These are phyloP conservation scores for Trissonchulus sp. DNA, from an alignment of 2,888 invertebrate genomes.

Conservation along the genomic window DNA sequence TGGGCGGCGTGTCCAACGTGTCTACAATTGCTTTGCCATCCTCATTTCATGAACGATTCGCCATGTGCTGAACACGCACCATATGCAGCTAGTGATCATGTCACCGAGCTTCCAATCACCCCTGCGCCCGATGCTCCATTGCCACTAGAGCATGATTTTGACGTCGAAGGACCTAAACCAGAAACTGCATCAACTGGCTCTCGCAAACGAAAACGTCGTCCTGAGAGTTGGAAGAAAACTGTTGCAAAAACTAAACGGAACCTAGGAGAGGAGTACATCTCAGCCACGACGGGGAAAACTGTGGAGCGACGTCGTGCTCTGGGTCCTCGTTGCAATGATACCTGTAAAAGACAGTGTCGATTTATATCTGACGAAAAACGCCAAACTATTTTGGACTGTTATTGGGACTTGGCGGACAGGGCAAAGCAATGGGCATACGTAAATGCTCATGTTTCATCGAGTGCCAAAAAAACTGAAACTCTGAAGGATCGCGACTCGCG, in stretches of 20 bases:
- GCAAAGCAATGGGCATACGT: not conserved
- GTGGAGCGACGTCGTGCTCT: not conserved
- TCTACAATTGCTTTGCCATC: not conserved
- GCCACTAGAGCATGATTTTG: not conserved
- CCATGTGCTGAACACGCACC: not conserved
- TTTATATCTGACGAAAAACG: not conserved
- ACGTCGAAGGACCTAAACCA: not conserved
- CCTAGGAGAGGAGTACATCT: not conserved
- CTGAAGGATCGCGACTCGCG: not conserved
- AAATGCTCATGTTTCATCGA: not conserved
- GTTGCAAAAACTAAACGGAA: not conserved
- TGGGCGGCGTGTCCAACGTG: constrained; percentile 1
- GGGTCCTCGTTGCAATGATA: constrained; percentile 1
- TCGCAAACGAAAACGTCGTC: not conserved
- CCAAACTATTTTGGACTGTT: not conserved
- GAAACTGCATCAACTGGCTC: no score
- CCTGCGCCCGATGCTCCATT: not conserved
- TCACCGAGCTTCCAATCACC: not conserved
- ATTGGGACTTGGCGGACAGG: constrained; percentile 1
- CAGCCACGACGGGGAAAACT: not conserved
- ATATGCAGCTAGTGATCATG: not conserved
- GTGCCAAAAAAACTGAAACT: not conserved
- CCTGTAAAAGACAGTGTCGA: not conserved
- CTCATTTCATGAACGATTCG: not conserved
- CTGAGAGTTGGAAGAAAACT: constrained; percentile 3